Evolutionary conservation across 2,113 vertebrate genomes (phyloP), one percentile per base, ranked within the genome.

Genomic region (Alethe castanea): DNA sequence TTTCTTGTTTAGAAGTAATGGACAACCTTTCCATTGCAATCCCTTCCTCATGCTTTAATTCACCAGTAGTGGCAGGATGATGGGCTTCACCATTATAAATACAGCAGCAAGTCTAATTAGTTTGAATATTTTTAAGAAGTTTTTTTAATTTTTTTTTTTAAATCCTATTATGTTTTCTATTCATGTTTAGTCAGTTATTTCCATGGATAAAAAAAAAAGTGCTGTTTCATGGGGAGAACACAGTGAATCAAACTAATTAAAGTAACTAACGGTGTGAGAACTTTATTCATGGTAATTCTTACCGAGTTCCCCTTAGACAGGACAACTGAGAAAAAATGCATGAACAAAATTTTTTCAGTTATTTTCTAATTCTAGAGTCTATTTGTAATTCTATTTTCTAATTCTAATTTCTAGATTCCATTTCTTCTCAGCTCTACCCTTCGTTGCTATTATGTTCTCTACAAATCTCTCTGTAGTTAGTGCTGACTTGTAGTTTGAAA

Each of bases 401-500:
- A 24, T 71, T 93, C 77, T 81, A 50, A 57, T 81, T 45, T 54
- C 72, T 36, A 56, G 26, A 89, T 66, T 66, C 80, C 57, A 44
- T 81, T 73, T 80, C 33, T 53, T 86, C 59, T 80, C 33, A 73
- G 26, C 14, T 92, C 38, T 89, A 67, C 57, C 72, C 86, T 94
- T 85, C 56, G 29, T 81, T 81, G 28, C 83, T 95, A 35, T 95
- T 96, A 92, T 45, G 60, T 14, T 47, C 85, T 95, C 85, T 83
- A 94, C 71, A 94, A 93, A 95, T 95, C 86, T 97, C 45, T 78
- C 62, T 85, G 88, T 67, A 86, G 81, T 93, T 81, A 92, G 69
- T 79, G 59, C 84, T 96, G 64, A 56, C 82, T 72, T 73, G 60
- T 91, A 81, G 54, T 91, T 97, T 95, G 95, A 96, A 97, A 96